Evolutionary conservation across 1,140 invertebrate species (phyloP).

Genomic region (Calycopis cecrops): DNA sequence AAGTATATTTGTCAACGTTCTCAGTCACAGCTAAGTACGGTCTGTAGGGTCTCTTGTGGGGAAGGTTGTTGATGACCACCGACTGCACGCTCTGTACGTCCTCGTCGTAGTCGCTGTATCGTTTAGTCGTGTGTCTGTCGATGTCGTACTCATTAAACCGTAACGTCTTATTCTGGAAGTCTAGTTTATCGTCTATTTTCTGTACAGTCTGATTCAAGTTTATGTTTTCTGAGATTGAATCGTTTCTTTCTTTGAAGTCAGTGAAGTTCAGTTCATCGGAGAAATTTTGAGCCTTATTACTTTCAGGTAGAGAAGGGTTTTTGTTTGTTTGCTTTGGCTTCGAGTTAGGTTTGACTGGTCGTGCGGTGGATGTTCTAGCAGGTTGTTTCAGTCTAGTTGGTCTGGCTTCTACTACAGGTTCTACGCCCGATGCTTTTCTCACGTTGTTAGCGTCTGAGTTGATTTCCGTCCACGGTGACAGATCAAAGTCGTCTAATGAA

Average conservation of each 20-base stretch:
- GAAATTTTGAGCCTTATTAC: constrained; percentile 32
- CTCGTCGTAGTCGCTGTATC: constrained; percentile 54
- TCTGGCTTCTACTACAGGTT: constrained; percentile 29
- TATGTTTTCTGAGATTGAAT: constrained; percentile 28
- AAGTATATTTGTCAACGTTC: constrained; percentile 66
- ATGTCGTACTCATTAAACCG: constrained; percentile 45
- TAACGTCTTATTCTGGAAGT: constrained; percentile 71
- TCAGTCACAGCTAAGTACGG: constrained; percentile 65
- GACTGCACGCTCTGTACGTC: constrained; percentile 61
- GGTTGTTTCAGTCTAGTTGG: constrained; percentile 35
- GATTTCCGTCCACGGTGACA: constrained; percentile 77
- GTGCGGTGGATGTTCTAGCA: constrained; percentile 31
- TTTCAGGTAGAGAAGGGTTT: constrained; percentile 27
- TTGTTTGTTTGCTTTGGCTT: constrained; percentile 37
- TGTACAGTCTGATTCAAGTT: constrained; percentile 41
- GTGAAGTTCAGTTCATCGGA: constrained; percentile 35
- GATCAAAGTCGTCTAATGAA: constrained; percentile 82
- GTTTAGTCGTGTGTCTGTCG: constrained; percentile 38
- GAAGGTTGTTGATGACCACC: constrained; percentile 56
- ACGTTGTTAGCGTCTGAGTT: constrained; percentile 53
- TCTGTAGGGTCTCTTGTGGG: constrained; percentile 57
- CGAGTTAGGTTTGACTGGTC: constrained; percentile 31
- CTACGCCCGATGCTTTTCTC: constrained; percentile 50
- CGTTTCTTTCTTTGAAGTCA: constrained; percentile 30
- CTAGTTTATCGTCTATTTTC: constrained; percentile 72